These are phyloP conservation scores for Osmerus eperlanus DNA, from an alignment of 2,113 vertebrate species.

Conservation along the genomic window DNA sequence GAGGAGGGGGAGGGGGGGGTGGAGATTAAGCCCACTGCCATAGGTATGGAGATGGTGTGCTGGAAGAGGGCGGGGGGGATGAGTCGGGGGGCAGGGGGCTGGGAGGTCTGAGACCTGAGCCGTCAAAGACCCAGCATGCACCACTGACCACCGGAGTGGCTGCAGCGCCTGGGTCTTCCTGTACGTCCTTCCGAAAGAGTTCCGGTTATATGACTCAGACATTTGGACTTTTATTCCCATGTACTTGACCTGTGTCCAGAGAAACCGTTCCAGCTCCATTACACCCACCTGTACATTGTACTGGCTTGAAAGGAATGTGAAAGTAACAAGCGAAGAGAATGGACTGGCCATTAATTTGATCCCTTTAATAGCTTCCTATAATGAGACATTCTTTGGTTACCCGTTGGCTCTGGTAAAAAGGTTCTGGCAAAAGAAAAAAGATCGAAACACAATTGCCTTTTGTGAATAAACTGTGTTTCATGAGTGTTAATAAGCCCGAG, in stretches of 20 bases:
- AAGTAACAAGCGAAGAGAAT: background rate
- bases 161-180: too few relatives aligned
- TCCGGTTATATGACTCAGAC: background rate
- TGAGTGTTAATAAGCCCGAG: conserved; percentile 57
- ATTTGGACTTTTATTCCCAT: background rate
- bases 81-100: conserved; percentile 7
- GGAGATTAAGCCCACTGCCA: background rate
- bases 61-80: background rate
- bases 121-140: conserved; percentile 20
- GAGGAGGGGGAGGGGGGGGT: background rate
- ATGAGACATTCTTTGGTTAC: conserved; percentile 16
- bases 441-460: conserved; percentile 27
- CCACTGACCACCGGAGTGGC: conserved; percentile 19
- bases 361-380: background rate
- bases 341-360: background rate
- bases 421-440: conserved; percentile 34
- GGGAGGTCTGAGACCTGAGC: background rate
- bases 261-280: background rate
- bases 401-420: conserved; percentile 31
- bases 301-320: background rate
- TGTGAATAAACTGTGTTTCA: conserved; percentile 58
- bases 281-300: background rate
- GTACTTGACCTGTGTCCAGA: background rate
- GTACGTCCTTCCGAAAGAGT: too few relatives aligned
- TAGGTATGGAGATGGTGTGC: conserved; percentile 17